These are phyloP conservation scores for Marmota monax DNA, from an alignment of 2,113 vertebrate species.

Conservation along the genomic window DNA sequence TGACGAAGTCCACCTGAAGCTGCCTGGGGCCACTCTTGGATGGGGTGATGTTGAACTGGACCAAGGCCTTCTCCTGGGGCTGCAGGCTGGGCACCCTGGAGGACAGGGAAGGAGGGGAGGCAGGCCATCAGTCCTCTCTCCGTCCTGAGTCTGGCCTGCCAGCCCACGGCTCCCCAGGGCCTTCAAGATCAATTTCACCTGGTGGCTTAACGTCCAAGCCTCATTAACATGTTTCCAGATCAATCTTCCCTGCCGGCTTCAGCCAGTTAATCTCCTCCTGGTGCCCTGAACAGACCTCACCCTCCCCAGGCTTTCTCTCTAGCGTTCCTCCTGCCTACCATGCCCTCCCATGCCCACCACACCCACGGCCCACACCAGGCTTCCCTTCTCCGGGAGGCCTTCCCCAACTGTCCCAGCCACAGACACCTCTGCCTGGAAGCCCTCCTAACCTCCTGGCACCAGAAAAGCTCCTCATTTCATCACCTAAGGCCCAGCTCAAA, in stretches of 20 bases:
- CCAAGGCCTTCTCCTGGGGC: constrained; percentile 81
- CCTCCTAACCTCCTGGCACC: background rate
- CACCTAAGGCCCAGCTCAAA: background rate
- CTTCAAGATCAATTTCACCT: background rate
- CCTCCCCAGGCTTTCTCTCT: background rate
- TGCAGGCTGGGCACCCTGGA: constrained; percentile 79
- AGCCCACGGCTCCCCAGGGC: background rate
- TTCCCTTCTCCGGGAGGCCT: constrained; percentile 8
- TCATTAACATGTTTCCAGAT: background rate
- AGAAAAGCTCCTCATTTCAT: background rate
- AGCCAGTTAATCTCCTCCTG: background rate
- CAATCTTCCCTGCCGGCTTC: background rate
- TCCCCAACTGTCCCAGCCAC: background rate
- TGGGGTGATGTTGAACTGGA: constrained; percentile 85
- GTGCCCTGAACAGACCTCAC: background rate
- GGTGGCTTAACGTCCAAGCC: background rate
- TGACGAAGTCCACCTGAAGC: constrained; percentile 87
- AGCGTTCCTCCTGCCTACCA: background rate
- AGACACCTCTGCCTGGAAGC: background rate
- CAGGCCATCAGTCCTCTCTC: background rate
- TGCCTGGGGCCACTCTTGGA: constrained; percentile 86
- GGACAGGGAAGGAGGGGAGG: background rate
- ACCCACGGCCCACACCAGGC: background rate
- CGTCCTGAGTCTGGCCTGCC: background rate
- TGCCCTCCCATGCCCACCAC: too few species aligned